Evolutionary conservation across 2,113 vertebrate species (phyloP).

Genomic region (Alethe diademata): DNA sequence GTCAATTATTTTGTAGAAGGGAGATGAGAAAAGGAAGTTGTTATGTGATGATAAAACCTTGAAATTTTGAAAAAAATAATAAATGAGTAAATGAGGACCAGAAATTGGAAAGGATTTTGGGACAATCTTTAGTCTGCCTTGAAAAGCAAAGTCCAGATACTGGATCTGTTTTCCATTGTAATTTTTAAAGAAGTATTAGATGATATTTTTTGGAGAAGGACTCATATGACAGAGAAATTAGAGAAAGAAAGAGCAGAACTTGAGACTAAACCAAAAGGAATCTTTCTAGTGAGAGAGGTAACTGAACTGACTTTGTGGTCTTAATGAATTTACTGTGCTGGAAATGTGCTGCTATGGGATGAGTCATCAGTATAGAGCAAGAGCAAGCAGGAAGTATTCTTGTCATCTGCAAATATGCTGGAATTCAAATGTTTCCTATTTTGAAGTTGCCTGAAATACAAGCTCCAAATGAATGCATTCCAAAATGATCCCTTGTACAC

Average conservation of each 20-base stretch:
- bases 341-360: not conserved
- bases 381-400: not conserved
- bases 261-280: not conserved
- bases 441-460: not conserved
- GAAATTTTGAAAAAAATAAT: not conserved
- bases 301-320: not conserved
- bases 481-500: not conserved
- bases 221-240: not conserved
- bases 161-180: not conserved
- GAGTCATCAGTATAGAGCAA: not conserved
- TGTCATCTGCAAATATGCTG: not conserved
- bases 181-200: not conserved
- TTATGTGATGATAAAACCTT: not conserved
- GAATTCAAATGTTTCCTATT: not conserved
- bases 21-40: not conserved
- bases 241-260: not conserved
- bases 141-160: not conserved
- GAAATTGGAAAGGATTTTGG: not conserved
- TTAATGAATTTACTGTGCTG: not conserved
- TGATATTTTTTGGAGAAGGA: not conserved
- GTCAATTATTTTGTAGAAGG: not conserved
- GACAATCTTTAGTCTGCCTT: not conserved
- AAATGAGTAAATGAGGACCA: not conserved
- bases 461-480: not conserved
- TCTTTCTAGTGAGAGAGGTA: not conserved